Conservation (phyloP, 2,888 invertebrate species). For the Cephus pygmeus region DNA sequence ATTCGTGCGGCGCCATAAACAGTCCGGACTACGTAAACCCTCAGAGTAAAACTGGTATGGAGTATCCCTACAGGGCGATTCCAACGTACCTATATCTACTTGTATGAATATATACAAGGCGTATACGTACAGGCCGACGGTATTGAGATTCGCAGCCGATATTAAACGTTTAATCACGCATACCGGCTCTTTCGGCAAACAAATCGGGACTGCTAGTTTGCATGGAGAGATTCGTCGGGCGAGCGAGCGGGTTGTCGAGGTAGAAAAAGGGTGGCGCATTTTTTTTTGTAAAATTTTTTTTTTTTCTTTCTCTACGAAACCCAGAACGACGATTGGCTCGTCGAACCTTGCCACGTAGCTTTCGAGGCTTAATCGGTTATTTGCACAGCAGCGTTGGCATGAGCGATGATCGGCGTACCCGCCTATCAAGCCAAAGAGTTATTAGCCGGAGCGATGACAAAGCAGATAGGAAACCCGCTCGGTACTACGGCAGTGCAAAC, state of each 20-base stretch:
- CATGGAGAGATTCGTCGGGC: background rate
- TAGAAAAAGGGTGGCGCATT: background rate
- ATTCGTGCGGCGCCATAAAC: background rate
- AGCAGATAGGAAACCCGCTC: conserved; percentile 44
- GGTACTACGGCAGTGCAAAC: conserved; percentile 34
- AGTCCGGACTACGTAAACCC: background rate
- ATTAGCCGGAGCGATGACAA: conserved; percentile 57
- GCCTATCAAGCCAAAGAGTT: conserved; percentile 40
- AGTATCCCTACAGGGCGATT: background rate
- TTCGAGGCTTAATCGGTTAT: conserved; percentile 44
- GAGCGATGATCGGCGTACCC: conserved; percentile 40
- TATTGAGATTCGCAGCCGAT: background rate
- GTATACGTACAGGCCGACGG: background rate
- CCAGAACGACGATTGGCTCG: background rate
- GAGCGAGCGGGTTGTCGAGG: background rate
- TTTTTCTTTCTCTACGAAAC: background rate
- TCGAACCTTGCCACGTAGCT: background rate
- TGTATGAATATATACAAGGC: background rate
- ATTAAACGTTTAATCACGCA: background rate
- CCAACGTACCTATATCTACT: background rate
- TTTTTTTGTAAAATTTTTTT: too few species aligned
- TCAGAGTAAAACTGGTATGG: background rate
- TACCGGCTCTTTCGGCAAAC: background rate
- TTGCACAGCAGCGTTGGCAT: conserved; percentile 43
- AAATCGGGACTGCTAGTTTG: background rate